Evolutionary conservation across 2,888 invertebrate species (phyloP).

Genomic region (Limnephilus rhombicus): DNA sequence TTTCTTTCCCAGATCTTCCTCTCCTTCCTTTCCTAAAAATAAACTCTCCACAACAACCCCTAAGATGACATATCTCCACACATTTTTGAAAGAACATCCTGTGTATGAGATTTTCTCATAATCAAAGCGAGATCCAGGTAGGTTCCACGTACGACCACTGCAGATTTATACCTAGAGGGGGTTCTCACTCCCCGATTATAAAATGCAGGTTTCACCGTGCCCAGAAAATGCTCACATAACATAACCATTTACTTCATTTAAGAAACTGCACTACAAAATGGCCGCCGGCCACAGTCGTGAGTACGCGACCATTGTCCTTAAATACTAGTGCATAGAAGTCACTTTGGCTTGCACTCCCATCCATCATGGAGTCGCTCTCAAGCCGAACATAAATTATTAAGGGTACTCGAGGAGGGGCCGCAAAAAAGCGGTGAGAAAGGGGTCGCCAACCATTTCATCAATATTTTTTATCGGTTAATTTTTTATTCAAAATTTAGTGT

Average conservation of each 20-base stretch:
- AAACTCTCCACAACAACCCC: too few relatives aligned
- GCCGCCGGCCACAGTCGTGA: constrained; percentile 27
- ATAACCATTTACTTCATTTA: constrained; percentile 56
- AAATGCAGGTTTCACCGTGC: constrained; percentile 13
- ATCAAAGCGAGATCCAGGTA: background rate
- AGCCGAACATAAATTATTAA: constrained; percentile 59
- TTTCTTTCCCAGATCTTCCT: too few relatives aligned
- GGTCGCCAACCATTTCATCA: background rate
- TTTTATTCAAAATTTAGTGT: background rate
- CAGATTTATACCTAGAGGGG: background rate
- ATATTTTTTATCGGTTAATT: background rate
- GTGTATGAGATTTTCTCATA: background rate
- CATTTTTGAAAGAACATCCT: too few relatives aligned
- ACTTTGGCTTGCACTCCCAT: constrained; percentile 37
- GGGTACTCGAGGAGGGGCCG: constrained; percentile 55
- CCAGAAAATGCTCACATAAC: constrained; percentile 43
- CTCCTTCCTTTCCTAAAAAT: too few relatives aligned
- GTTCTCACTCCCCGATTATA: background rate
- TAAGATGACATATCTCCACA: too few relatives aligned
- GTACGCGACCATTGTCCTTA: constrained; percentile 33
- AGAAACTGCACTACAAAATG: constrained; percentile 53
- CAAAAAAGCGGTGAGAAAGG: constrained; percentile 50
- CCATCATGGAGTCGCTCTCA: constrained; percentile 59
- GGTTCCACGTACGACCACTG: background rate
- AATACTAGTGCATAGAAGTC: constrained; percentile 25